Conservation (phyloP, 2,888 invertebrate genomes). For the Nephrotoma flavescens region DNA sequence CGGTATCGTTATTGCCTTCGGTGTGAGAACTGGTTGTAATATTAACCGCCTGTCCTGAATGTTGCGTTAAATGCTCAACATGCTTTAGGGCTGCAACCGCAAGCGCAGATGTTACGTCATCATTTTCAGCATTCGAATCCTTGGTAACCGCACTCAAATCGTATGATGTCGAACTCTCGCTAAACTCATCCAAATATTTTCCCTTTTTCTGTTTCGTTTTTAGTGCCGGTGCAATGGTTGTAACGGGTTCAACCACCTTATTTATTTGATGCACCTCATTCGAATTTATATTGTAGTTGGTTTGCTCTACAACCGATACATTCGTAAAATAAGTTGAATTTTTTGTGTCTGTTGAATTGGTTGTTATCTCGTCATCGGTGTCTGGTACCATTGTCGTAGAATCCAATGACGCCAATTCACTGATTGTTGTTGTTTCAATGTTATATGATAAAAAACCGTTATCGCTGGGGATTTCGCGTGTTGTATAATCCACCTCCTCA, state of each 20-base stretch:
- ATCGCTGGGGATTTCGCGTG: not conserved
- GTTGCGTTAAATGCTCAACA: constrained; percentile 12
- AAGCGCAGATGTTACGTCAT: constrained; percentile 22
- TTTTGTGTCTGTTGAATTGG: not conserved
- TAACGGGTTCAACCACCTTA: constrained; percentile 4
- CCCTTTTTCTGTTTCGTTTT: constrained; percentile 21
- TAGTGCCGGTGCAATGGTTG: constrained; percentile 9
- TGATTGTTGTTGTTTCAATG: not conserved
- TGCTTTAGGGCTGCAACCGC: constrained; percentile 25
- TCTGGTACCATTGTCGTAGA: not conserved
- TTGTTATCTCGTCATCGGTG: not conserved
- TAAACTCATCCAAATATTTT: constrained; percentile 20
- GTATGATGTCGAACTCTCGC: not conserved
- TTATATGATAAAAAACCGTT: not conserved
- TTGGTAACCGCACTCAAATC: constrained; percentile 11
- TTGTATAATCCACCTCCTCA: constrained; percentile 3
- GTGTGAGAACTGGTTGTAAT: constrained; percentile 8
- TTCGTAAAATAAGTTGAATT: not conserved
- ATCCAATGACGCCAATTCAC: not conserved
- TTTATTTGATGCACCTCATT: constrained; percentile 7
- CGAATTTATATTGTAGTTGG: not conserved
- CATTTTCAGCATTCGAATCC: constrained; percentile 24
- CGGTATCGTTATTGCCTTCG: constrained; percentile 6
- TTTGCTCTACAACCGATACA: not conserved
- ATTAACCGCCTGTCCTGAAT: constrained; percentile 4